Base-by-base conservation (phyloP, 2,888 invertebrate species). In the Limnephilus lunatus region DNA sequence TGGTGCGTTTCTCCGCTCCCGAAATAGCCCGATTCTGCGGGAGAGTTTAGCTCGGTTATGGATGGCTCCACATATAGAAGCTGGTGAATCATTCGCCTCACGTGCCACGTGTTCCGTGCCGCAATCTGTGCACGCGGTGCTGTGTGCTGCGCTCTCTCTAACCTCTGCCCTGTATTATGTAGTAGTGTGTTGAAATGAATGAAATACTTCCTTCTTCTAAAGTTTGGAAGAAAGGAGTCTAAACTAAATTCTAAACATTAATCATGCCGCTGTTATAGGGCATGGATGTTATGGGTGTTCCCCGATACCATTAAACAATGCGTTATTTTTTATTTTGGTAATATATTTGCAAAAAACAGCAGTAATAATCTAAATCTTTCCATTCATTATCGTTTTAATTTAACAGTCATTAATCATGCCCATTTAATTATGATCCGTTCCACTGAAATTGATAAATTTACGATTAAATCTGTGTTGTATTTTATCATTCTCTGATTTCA, bases 11-110 rank as follows among this genome's bases (percentile, higher is more conserved):
- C 90, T 44, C 81, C 80, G 80, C 25, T 31, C 90, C 90, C 14
- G 82, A 82, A 90, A 90, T 90, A 90, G 90, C 44, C 81, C 82
- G 48, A 32, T 48, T 25, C 89, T n/a, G 90, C 81, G 90, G 82
- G 80, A 80, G 68, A 90, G 32, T 89, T 32, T 32, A 44, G 44
- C 31, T 44, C 32, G 48, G 44, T 12, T 80, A 39, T 81, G 80
- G 89, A 68, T 31, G 39, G 89, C 31, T 48, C 68, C 32, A 19
- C 80, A 88, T 88, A 88, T 88, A 88, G 53, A 68, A n/a, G n/a
- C 68, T 30, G 88, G 68, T 31, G 68, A 68, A 68, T 68, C 68
- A 68, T 7, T 68, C 30, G 90, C 81, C 81, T 19, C 89, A 81
- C 81, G 81, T 7, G 82, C 90, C 90, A 90, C 90, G 81, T 89